These are phyloP conservation scores for Heliothis virescens DNA, from an alignment of 1,140 invertebrate species.

Conservation along the genomic window DNA sequence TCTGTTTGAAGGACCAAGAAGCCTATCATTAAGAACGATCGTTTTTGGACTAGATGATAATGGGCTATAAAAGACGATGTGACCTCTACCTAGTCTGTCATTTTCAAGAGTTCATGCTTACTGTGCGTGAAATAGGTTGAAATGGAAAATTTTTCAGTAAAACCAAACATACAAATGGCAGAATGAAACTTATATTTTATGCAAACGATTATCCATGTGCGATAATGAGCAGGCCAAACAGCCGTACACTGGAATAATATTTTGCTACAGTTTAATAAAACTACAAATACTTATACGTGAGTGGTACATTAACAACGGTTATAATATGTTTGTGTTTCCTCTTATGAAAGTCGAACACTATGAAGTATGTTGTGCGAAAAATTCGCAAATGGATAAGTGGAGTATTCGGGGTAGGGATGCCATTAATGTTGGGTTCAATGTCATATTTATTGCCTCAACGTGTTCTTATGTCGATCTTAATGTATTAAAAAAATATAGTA, in stretches of 20 bases:
- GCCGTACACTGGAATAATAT: constrained; percentile 1
- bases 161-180: neutral
- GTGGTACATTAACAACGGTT: neutral
- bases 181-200: constrained; percentile 7
- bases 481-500: too few relatives aligned
- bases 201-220: constrained; percentile 1
- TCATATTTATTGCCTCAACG: too few relatives aligned
- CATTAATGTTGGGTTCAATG: neutral
- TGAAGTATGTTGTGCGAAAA: neutral
- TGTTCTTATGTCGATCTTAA: too few relatives aligned
- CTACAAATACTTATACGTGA: constrained; percentile 5
- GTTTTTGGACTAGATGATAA: too few relatives aligned
- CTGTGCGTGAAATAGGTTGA: too few relatives aligned
- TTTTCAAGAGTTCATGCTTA: neutral
- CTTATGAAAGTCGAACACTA: neutral
- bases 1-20: too few relatives aligned
- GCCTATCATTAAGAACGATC: too few relatives aligned
- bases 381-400: neutral
- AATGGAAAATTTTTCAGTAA: constrained; percentile 21
- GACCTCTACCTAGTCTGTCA: too few relatives aligned
- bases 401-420: too few relatives aligned
- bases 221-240: constrained; percentile 17
- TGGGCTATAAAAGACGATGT: too few relatives aligned
- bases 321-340: neutral
- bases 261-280: constrained; percentile 18